Evolutionary conservation across 2,888 invertebrate genomes (phyloP).

Genomic region (Eupithecia vulgata): DNA sequence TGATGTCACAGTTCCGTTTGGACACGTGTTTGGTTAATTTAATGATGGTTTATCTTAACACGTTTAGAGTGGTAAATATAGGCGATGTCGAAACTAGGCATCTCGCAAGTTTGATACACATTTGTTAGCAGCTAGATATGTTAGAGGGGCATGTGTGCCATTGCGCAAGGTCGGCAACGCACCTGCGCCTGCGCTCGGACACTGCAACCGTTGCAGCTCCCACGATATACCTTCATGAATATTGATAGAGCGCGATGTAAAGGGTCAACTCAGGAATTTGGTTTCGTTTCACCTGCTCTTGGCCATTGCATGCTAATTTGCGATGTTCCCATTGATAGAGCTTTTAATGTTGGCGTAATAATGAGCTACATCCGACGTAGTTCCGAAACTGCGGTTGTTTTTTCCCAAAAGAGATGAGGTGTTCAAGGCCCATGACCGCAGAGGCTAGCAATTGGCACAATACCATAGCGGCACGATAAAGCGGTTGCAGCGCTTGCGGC

Average conservation of each 20-base stretch:
- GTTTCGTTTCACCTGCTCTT: conserved; percentile 57
- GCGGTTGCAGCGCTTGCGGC: conserved; percentile 65
- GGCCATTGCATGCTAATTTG: conserved; percentile 26
- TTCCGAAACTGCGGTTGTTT: conserved; percentile 1
- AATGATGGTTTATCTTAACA: conserved; percentile 59
- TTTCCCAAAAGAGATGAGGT: conserved; percentile 16
- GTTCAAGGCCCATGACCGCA: conserved; percentile 14
- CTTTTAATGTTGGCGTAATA: neutral
- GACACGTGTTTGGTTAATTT: conserved; percentile 54
- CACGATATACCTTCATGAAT: conserved; percentile 64
- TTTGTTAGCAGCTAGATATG: conserved; percentile 69
- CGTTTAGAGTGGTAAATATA: conserved; percentile 60
- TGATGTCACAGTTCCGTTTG: conserved; percentile 64
- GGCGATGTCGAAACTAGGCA: conserved; percentile 69
- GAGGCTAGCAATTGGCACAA: conserved; percentile 32
- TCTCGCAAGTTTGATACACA: conserved; percentile 76
- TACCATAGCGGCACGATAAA: conserved; percentile 51
- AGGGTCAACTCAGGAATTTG: conserved; percentile 61
- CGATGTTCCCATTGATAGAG: conserved; percentile 34
- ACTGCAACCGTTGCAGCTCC: conserved; percentile 74
- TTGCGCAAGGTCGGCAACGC: conserved; percentile 78
- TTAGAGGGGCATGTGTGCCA: conserved; percentile 65
- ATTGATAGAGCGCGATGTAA: conserved; percentile 56
- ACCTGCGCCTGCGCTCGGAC: conserved; percentile 65
- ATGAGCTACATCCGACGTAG: conserved; percentile 1